Percentiles rank a stretch among this genome's conserved stretches.
These are phyloP conservation scores for Spinus pinus DNA, from an alignment of 2,797 vertebrate species.

Conservation along the genomic window DNA sequence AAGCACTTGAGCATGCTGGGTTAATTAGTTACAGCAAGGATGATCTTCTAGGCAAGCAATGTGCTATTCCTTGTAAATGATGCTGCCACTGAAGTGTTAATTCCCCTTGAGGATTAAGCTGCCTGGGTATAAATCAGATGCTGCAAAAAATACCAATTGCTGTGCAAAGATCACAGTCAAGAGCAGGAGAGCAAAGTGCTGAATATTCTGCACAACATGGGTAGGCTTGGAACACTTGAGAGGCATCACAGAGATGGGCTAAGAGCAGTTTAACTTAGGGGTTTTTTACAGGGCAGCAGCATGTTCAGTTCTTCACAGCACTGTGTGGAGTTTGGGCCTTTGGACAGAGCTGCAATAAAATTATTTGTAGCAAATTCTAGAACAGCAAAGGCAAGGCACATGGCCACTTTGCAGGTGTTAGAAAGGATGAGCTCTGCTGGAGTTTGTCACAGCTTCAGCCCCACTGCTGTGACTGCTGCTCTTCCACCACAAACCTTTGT, in stretches of 20 bases:
- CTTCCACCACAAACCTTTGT: not conserved
- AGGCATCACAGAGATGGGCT: not conserved
- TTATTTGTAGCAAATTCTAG: not conserved
- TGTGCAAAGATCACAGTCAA: not conserved
- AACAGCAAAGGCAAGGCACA: not conserved
- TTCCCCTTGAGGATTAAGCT: not conserved
- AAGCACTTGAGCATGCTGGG: not conserved
- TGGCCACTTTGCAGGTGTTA: not conserved
- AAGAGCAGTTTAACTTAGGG: not conserved
- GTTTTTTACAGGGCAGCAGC: not conserved
- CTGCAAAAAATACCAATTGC: not conserved
- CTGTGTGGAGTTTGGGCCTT: not conserved
- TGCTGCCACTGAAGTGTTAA: not conserved
- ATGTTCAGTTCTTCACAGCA: not conserved
- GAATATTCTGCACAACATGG: not conserved
- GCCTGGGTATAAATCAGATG: not conserved
- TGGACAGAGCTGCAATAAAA: not conserved
- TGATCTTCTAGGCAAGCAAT: not conserved
- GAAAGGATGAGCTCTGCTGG: not conserved
- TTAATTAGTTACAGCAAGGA: conserved; percentile 25
- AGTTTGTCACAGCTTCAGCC: not conserved
- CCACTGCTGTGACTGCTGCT: not conserved
- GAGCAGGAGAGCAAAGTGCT: not conserved
- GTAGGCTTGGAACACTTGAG: not conserved
- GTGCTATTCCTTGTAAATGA: not conserved